phyloP scores from a whole-genome alignment of 2,113 vertebrate genomes.

The Irena cyanogastra region DNA sequence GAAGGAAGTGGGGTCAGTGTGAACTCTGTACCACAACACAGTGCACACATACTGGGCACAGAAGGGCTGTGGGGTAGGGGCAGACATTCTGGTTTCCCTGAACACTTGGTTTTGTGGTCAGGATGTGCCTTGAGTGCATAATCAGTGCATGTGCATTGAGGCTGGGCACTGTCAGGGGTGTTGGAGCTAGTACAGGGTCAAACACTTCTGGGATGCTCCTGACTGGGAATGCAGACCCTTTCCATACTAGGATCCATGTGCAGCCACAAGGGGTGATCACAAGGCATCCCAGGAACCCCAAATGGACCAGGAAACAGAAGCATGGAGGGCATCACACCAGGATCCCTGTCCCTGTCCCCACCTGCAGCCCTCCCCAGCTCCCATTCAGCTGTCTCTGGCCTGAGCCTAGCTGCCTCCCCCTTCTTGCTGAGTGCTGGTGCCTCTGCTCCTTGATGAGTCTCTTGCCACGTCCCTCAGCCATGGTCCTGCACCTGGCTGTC shows the following conservation, averaged over 20 bases:
- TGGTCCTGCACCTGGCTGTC: slow-evolving; percentile 1
- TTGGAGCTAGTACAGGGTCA: background rate
- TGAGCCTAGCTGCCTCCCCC: background rate
- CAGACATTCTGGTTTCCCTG: background rate
- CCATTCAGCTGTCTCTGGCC: background rate
- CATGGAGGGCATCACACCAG: background rate
- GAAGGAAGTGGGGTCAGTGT: background rate
- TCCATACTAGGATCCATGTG: fast-evolving
- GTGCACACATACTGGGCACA: fast-evolving
- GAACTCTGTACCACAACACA: fast-evolving
- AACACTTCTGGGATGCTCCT: background rate
- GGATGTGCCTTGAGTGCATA: background rate
- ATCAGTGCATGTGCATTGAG: background rate
- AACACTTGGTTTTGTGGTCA: background rate
- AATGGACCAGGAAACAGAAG: background rate
- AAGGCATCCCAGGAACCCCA: background rate
- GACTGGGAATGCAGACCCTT: background rate
- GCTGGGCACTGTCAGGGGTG: background rate
- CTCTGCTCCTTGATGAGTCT: fast-evolving
- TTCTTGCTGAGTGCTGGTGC: background rate
- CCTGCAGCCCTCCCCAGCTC: background rate
- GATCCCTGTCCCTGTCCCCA: background rate
- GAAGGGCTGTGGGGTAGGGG: background rate
- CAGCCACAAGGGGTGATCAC: fast-evolving
- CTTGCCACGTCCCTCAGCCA: background rate